Percentiles rank a stretch among this genome's conserved stretches.
These are phyloP conservation scores for Strongylocentrotus purpuratus DNA, from an alignment of 35 echinoderm and acorn worm species.

Conservation along the genomic window DNA sequence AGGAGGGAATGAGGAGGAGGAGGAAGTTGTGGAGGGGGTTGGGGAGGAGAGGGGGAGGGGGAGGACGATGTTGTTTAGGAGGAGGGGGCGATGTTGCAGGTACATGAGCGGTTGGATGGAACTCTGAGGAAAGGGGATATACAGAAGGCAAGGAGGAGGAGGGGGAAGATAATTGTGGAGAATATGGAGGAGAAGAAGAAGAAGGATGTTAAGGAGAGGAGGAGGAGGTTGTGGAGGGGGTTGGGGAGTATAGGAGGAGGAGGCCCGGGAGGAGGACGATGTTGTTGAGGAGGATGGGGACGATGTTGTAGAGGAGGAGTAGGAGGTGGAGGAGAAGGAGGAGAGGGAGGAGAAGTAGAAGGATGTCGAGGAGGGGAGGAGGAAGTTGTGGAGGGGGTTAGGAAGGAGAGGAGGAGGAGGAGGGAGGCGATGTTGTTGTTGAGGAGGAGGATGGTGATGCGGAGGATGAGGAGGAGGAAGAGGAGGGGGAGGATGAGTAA, in stretches of 20 bases:
- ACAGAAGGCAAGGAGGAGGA: neutral
- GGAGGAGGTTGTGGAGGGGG: neutral
- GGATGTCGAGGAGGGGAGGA: too few species aligned
- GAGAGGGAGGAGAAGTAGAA: too few species aligned
- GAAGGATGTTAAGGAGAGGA: neutral
- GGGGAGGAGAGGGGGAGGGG: neutral
- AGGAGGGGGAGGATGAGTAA: too few species aligned
- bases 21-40: neutral
- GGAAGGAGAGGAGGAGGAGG: neutral
- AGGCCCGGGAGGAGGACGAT: too few species aligned
- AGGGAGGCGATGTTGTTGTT: neutral
- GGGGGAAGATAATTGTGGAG: neutral
- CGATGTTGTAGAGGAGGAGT: too few species aligned
- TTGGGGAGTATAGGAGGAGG: neutral
- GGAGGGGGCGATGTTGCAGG: too few species aligned
- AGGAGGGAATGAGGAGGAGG: neutral
- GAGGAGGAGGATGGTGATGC: neutral
- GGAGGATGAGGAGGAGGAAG: neutral
- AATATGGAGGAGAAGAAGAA: neutral
- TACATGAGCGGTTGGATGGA: too few species aligned
- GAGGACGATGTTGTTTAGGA: too few species aligned
- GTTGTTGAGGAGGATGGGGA: neutral
- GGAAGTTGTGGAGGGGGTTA: too few species aligned
- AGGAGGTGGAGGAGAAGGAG: neutral
- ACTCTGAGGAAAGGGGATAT: neutral